A percentile compares a stretch with the other conserved stretches of the same genome.
phyloP scores from a whole-genome alignment of 2,888 invertebrate species.

The Drosophila acutilabella region DNA sequence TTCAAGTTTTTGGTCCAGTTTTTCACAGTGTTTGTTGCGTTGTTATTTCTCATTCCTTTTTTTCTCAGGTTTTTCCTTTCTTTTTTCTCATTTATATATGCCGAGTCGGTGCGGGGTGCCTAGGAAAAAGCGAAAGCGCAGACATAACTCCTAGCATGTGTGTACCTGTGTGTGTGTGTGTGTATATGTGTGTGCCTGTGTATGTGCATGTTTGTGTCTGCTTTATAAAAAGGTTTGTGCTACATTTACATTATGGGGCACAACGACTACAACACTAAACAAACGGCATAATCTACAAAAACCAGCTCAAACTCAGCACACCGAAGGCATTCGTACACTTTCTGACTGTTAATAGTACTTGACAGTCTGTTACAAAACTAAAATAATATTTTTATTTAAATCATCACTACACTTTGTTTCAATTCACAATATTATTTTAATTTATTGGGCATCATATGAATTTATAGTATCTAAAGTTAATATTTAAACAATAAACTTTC shows the following conservation, averaged over 20 bases:
- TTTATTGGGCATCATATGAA: too few relatives aligned
- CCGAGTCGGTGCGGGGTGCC: conserved; percentile 30
- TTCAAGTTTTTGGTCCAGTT: conserved; percentile 75
- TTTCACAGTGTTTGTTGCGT: conserved; percentile 63
- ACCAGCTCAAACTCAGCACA: conserved; percentile 17
- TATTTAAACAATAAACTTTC: too few relatives aligned
- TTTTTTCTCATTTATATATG: conserved; percentile 37
- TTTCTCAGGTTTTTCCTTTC: neutral
- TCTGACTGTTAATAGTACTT: neutral
- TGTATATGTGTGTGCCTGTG: conserved; percentile 27
- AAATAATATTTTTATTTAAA: neutral
- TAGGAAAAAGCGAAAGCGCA: conserved; percentile 75
- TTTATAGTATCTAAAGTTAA: too few relatives aligned
- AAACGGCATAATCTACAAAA: conserved; percentile 76
- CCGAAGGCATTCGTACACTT: conserved; percentile 8
- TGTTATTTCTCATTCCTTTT: conserved; percentile 45
- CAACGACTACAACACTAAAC: conserved; percentile 71
- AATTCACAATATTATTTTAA: too few relatives aligned
- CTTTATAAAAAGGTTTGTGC: conserved; percentile 80
- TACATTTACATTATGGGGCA: conserved; percentile 78
- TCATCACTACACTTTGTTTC: neutral
- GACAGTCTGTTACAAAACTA: neutral
- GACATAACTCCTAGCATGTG: conserved; percentile 71
- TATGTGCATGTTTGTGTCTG: conserved; percentile 41
- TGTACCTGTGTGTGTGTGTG: conserved; percentile 36